Conservation (phyloP, 2,888 invertebrate species). For the Hermaeophaga mercurialis region DNA sequence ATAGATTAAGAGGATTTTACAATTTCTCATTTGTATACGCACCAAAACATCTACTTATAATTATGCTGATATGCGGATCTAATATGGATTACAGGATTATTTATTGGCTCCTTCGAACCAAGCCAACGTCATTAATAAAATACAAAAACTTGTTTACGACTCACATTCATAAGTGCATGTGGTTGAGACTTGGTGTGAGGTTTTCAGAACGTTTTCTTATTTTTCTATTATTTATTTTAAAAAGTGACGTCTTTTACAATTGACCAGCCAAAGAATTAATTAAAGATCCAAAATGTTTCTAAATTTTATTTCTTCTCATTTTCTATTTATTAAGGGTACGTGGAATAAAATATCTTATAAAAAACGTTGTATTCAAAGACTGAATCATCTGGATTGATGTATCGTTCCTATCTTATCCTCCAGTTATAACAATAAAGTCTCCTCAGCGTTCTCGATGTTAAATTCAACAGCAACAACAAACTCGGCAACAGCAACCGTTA, state of each 20-base stretch:
- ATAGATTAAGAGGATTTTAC: conserved; percentile 36
- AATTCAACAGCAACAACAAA: conserved; percentile 23
- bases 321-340: too few relatives aligned
- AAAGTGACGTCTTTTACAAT: too few relatives aligned
- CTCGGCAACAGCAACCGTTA: conserved; percentile 27
- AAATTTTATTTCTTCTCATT: too few relatives aligned
- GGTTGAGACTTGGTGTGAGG: conserved; percentile 18
- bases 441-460: conserved; percentile 15
- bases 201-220: conserved; percentile 6
- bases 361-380: too few relatives aligned
- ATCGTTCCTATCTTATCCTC: conserved; percentile 14
- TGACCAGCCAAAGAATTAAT: too few relatives aligned
- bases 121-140: conserved; percentile 22
- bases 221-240: neutral
- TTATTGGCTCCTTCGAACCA: conserved; percentile 27
- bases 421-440: conserved; percentile 20
- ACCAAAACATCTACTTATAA: conserved; percentile 39
- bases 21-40: conserved; percentile 40
- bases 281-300: too few relatives aligned
- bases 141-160: conserved; percentile 27
- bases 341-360: too few relatives aligned
- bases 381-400: conserved; percentile 29
- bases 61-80: conserved; percentile 39
- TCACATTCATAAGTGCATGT: conserved; percentile 14
- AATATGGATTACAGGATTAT: conserved; percentile 39